Base-by-base conservation (phyloP, 2,113 vertebrate species). In the Corythornis cristatus region DNA sequence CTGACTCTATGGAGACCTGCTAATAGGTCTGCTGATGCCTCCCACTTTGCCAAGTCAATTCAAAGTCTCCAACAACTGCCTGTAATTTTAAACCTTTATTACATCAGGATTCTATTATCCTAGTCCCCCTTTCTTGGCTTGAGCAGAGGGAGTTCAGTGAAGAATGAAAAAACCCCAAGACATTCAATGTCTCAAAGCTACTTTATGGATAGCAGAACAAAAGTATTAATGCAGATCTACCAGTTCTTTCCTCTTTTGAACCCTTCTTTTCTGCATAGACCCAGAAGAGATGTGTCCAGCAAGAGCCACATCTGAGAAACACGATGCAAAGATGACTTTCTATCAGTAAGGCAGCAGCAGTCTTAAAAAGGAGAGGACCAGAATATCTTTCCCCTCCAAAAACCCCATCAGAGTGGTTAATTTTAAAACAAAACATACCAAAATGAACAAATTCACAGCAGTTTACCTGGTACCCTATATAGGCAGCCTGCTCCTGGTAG, bases 41-140 rank as follows among this genome's bases (percentile, higher is more conserved):
- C 21, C 35, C 7, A 4, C 46, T 81, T 92, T 88, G 90, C 37
- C 40, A 71, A 87, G 26, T 17, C n/a, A n/a, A n/a, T 46, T 79
- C 46, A 43, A 56, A 72, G 17, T 10, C 45, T 61, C n/a, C 65
- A 83, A 84, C 31, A 94, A 58, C 13, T 70, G 26, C 33, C 13
- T 64, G n/a, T 15, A 37, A 86, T 57, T 79, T 37, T 31, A 81
- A 92, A 45, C n/a, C 53, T 97, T 96, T 93, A 96, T 96, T 75
- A 94, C 26, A 54, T 19, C 28, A 60, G 19, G 25, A 31, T 80
- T 85, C 65, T 9, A 28, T n/a, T 56, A 51, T 43, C 88, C 14
- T 82, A 33, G 31, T 57, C 19, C 17, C 7, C 6, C 51, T 25
- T 71, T 54, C n/a, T 64, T 48, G 12, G 25, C 50, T 74, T 86